These are phyloP conservation scores for Oligia fasciuncula DNA, from an alignment of 2,888 invertebrate species.

Conservation along the genomic window DNA sequence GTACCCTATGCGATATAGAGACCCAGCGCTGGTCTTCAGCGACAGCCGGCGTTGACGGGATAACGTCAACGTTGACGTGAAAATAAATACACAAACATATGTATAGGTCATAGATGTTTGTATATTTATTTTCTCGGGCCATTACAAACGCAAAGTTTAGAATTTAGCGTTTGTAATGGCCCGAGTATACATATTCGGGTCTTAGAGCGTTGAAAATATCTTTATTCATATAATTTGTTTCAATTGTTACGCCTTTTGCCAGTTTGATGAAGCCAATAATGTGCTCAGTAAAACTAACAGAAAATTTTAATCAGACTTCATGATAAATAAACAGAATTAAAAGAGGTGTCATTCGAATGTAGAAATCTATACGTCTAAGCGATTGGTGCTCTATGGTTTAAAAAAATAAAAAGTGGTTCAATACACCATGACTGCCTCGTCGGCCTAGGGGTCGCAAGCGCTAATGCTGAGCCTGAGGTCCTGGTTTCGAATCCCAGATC, in stretches of 20 bases:
- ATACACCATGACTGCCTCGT: background rate
- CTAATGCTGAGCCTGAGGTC: background rate
- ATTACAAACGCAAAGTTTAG: too few species aligned
- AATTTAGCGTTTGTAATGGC: background rate
- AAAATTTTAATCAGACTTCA: background rate
- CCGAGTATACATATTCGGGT: background rate
- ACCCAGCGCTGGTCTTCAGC: too few species aligned
- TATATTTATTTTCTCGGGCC: too few species aligned
- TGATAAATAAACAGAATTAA: background rate
- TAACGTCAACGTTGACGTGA: too few species aligned
- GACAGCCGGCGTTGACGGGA: too few species aligned
- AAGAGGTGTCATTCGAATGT: background rate
- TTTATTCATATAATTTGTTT: background rate
- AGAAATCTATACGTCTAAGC: background rate
- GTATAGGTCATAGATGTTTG: background rate
- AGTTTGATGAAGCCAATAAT: background rate
- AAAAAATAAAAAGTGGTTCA: background rate
- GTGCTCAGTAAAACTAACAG: too few species aligned
- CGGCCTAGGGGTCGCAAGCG: background rate
- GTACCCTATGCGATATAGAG: too few species aligned
- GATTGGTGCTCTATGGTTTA: constrained; percentile 11
- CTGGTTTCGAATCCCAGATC: background rate
- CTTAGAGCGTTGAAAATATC: background rate
- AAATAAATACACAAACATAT: too few species aligned
- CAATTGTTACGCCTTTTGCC: background rate